Evolutionary conservation across 30 jellyfish, hydroid and myxozoan species (phyloP).

Genomic region (Catostylus mosaicus): DNA sequence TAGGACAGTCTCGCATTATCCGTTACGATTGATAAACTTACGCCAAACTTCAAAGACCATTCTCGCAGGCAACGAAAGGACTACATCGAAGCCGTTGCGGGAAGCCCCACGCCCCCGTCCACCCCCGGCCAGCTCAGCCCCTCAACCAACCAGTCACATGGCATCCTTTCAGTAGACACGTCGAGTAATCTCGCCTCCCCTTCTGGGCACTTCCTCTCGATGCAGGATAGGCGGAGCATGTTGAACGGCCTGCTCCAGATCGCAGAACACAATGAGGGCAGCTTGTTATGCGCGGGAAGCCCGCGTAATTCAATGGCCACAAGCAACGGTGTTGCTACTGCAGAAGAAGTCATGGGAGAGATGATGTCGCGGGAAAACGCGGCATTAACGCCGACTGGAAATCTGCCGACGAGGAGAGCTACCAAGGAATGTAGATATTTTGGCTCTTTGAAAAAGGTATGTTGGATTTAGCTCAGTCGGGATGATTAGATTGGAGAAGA

Average conservation of each 20-base stretch:
- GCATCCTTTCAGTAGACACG: slow-evolving; percentile 19
- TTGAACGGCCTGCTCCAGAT: slow-evolving; percentile 69
- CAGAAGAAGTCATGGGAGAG: slow-evolving; percentile 78
- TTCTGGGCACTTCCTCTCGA: slow-evolving; percentile 2
- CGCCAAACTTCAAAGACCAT: slow-evolving; percentile 36
- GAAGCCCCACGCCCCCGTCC: slow-evolving; percentile 87
- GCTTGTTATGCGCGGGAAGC: slow-evolving; percentile 39
- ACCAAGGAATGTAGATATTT: slow-evolving; percentile 48
- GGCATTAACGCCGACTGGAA: slow-evolving; percentile 56
- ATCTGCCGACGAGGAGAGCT: slow-evolving; percentile 21
- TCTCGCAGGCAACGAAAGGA: slow-evolving; percentile 48
- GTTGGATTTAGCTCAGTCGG: too few species aligned
- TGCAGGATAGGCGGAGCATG: slow-evolving; percentile 29
- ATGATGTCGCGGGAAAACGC: slow-evolving; percentile 40
- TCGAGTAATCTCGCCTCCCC: slow-evolving; percentile 44
- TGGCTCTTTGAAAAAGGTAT: slow-evolving; percentile 83
- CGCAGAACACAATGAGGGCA: slow-evolving; percentile 59
- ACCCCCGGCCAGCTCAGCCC: slow-evolving; percentile 89
- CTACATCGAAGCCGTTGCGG: slow-evolving; percentile 45
- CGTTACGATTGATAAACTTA: slow-evolving; percentile 31
- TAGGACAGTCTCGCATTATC: slow-evolving; percentile 61
- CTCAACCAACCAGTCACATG: slow-evolving; percentile 21
- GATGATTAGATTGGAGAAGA: too few species aligned
- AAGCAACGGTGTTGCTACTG: slow-evolving; percentile 59
- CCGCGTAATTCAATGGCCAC: slow-evolving; percentile 44